These are phyloP conservation scores for Autographa pulchrina DNA, from an alignment of 2,888 invertebrate species.

Conservation along the genomic window DNA sequence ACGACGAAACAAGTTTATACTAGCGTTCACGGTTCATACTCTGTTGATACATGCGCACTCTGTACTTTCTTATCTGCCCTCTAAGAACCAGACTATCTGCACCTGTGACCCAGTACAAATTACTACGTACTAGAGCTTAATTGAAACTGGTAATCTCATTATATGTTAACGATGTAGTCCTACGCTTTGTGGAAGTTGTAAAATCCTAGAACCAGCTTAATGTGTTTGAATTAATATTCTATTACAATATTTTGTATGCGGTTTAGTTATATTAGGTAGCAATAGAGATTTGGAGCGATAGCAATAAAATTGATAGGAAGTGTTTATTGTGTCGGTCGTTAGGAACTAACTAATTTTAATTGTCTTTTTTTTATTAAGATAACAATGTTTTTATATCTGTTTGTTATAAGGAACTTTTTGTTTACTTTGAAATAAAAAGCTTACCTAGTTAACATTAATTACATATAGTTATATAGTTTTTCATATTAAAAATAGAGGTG, in stretches of 20 bases:
- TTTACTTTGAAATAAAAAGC: too few relatives aligned
- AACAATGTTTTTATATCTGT: not conserved
- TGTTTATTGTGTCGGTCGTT: constrained; percentile 16
- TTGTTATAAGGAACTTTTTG: not conserved
- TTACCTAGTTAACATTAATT: too few relatives aligned
- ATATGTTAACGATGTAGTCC: constrained; percentile 65
- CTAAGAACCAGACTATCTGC: constrained; percentile 50
- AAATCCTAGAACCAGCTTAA: constrained; percentile 49
- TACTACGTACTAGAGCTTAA: constrained; percentile 23
- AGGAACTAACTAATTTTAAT: not conserved
- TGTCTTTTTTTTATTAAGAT: not conserved
- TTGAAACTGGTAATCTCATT: constrained; percentile 53
- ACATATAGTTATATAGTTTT: too few relatives aligned
- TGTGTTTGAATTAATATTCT: constrained; percentile 50
- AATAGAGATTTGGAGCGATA: constrained; percentile 22
- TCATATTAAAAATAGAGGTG: too few relatives aligned
- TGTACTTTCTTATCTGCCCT: too few relatives aligned
- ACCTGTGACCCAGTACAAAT: constrained; percentile 33
- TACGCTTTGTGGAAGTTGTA: constrained; percentile 55
- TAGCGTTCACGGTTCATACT: too few relatives aligned
- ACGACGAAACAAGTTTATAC: too few relatives aligned
- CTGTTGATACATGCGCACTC: too few relatives aligned
- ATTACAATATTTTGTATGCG: constrained; percentile 5
- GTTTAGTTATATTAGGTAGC: constrained; percentile 22
- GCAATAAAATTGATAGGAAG: constrained; percentile 19